Evolutionary conservation across 2,888 invertebrate genomes (phyloP), one percentile per base, ranked within the genome.

Genomic region (Dryomyza anilis): DNA sequence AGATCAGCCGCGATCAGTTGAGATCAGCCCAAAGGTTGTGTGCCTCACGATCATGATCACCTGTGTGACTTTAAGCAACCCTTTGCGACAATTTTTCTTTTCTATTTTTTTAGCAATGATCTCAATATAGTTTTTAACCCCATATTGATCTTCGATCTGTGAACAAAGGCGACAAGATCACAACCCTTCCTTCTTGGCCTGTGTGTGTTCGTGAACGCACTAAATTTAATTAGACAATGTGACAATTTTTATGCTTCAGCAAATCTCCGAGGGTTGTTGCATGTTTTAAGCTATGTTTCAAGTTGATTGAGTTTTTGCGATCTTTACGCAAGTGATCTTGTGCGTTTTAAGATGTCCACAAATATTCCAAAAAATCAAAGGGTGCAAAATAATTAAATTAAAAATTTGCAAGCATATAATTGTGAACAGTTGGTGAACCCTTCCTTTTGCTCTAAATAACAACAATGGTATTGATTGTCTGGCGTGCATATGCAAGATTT

Each of bases 351-450:
- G 52, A 14, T 50, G 29, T 19, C 56, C 5, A 16, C n/a, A 16
- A 16, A 2, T 21, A 19, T 36, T 36, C 16, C n/a, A 46, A 39
- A 60, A 21, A 25, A 21, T 14, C 16, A 8, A 12, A 30, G 62
- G 23, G 29, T 36, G 50, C 16, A 25, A 29, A 30, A 43, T 55
- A 33, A 45, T 59, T 59, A 53, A 53, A 45, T 64, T 59, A 45
- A 58, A 56, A 80, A 79, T 79, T 79, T 80, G 81, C 81, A 74
- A 80, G 79, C 80, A 76, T 80, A 79, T 80, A 79, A 79, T 80
- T 79, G 79, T 74, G 43, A n/a, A n/a, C 5, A 16, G 12, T 39
- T 36, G 55, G 14, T n/a, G 39, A 39, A 39, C 39, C 39, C 39
- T 39, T 39, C n/a, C 39, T n/a, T n/a, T 39, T n/a, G 7, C 39